Conservation (phyloP, 2,888 invertebrate species). For the Diachrysia chrysitis region DNA sequence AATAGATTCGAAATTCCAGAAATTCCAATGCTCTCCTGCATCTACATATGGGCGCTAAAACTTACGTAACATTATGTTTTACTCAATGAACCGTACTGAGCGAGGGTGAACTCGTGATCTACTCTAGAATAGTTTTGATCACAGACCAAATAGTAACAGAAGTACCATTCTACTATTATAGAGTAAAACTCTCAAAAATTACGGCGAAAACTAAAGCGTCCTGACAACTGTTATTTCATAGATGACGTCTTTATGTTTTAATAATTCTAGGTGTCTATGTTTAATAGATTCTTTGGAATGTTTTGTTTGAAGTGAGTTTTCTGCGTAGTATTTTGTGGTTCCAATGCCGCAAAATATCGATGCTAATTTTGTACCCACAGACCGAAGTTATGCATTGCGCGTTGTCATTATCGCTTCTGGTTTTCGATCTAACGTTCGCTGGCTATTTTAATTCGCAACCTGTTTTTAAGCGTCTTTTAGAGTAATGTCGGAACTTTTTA, state of each 20-base stretch:
- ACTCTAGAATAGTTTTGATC: slow-evolving; percentile 68
- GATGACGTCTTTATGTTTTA: neutral
- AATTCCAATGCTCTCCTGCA: slow-evolving; percentile 7
- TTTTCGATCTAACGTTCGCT: slow-evolving; percentile 73
- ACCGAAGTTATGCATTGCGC: slow-evolving; percentile 84
- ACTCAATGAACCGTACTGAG: slow-evolving; percentile 65
- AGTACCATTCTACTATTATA: slow-evolving; percentile 9
- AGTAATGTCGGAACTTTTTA: slow-evolving; percentile 37
- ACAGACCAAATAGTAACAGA: slow-evolving; percentile 30
- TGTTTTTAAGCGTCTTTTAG: slow-evolving; percentile 64
- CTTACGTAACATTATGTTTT: slow-evolving; percentile 63
- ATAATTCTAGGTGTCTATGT: neutral
- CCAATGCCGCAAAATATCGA: slow-evolving; percentile 76
- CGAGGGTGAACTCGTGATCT: slow-evolving; percentile 70
- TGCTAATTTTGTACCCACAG: slow-evolving; percentile 81
- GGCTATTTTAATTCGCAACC: slow-evolving; percentile 71
- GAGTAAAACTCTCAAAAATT: neutral
- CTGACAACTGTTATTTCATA: neutral
- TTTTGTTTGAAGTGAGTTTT: slow-evolving; percentile 19
- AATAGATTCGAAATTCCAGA: neutral
- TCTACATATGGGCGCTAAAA: slow-evolving; percentile 30
- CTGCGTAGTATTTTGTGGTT: slow-evolving; percentile 46
- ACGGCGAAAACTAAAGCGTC: neutral
- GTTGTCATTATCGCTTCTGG: slow-evolving; percentile 79
- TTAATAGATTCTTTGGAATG: neutral